phyloP scores from a whole-genome alignment of 2,797 vertebrate species.

The Melanitta fusca region DNA sequence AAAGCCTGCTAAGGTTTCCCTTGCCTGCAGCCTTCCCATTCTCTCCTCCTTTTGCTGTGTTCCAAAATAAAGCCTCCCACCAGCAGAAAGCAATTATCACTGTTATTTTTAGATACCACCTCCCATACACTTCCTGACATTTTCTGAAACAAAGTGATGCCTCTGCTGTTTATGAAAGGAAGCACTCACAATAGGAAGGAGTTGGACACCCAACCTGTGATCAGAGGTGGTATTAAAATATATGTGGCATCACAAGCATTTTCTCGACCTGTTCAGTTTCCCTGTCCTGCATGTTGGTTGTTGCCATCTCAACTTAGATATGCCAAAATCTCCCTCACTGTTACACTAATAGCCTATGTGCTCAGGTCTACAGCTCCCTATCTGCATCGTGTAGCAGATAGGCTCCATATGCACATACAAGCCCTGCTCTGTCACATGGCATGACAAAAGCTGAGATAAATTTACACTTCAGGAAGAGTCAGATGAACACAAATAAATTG shows the following conservation, averaged over 20 bases:
- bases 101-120: slow-evolving; percentile 60
- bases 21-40: not conserved
- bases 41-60: not conserved
- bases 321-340: not conserved
- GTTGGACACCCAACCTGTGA: not conserved
- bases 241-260: not conserved
- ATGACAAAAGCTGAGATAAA: not conserved
- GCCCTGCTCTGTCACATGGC: not conserved
- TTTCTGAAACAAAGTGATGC: slow-evolving; percentile 21
- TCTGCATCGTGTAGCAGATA: not conserved
- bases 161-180: slow-evolving; percentile 32
- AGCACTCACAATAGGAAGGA: not conserved
- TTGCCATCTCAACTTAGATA: not conserved
- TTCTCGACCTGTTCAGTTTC: not conserved
- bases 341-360: not conserved
- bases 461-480: not conserved
- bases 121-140: slow-evolving; percentile 49
- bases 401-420: not conserved
- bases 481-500: not conserved
- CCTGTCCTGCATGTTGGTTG: not conserved
- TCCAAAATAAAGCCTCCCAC: slow-evolving; percentile 65
- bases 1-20: not conserved
- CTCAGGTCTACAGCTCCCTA: not conserved
- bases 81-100: slow-evolving; percentile 64
- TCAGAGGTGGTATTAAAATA: not conserved